phyloP scores from a whole-genome alignment of 2,888 invertebrate genomes.

The Brachycybe producta region DNA sequence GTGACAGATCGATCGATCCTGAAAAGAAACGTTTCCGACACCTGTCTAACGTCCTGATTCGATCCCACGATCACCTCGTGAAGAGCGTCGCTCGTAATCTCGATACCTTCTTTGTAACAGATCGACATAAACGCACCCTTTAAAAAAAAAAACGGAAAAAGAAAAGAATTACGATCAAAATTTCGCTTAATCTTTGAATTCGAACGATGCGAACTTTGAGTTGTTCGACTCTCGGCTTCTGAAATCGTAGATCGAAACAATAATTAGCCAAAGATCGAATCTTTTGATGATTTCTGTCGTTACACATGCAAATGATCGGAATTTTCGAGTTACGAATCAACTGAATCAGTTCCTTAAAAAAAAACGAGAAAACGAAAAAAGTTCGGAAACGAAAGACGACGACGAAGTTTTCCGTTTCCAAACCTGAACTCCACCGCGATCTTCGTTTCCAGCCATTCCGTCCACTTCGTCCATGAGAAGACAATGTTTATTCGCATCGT shows the following conservation, averaged over 20 bases:
- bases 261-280: constrained; percentile 85
- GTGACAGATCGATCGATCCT: constrained; percentile 18
- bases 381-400: not conserved
- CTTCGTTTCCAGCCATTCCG: constrained; percentile 99
- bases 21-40: constrained; percentile 29
- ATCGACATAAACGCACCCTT: constrained; percentile 82
- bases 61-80: constrained; percentile 71
- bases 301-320: constrained; percentile 95
- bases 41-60: constrained; percentile 86
- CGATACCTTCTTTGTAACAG: constrained; percentile 78
- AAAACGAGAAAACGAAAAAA: not conserved
- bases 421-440: constrained; percentile 76
- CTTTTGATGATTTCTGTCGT: constrained; percentile 85
- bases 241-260: constrained; percentile 80
- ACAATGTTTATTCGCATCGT: constrained; percentile 57
- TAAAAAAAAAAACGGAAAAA: constrained; percentile 25
- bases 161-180: constrained; percentile 12
- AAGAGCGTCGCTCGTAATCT: constrained; percentile 59
- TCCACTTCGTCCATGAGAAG: constrained; percentile 99
- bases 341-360: constrained; percentile 62
- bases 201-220: constrained; percentile 53
- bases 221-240: constrained; percentile 72
- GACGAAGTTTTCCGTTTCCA: no score
- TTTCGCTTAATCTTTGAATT: no score
- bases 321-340: constrained; percentile 77